Evolutionary conservation across 2,888 invertebrate genomes (phyloP).

Genomic region (Cosmia pyralina): DNA sequence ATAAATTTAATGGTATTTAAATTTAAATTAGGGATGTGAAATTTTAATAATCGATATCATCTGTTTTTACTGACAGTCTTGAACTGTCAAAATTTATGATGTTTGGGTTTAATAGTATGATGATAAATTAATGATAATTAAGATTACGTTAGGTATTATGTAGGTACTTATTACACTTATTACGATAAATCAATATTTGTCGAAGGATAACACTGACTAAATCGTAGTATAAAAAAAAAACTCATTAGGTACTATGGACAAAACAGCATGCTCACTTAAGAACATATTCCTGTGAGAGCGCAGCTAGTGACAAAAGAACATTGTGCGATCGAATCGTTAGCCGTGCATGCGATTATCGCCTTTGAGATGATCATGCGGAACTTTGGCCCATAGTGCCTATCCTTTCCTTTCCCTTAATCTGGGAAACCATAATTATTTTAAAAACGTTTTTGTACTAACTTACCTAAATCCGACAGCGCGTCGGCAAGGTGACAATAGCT

Average conservation of each 20-base stretch:
- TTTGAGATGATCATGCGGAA: too few relatives aligned
- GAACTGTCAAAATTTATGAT: background rate
- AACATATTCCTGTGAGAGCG: too few relatives aligned
- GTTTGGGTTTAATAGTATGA: too few relatives aligned
- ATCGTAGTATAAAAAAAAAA: background rate
- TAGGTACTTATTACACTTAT: background rate
- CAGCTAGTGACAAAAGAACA: too few relatives aligned
- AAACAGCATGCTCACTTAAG: too few relatives aligned
- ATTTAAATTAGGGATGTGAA: background rate
- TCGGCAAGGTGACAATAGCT: conserved; percentile 96
- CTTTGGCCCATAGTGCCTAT: too few relatives aligned
- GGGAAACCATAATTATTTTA: background rate
- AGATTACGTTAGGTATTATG: background rate
- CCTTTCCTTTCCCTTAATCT: background rate
- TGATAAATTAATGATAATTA: background rate
- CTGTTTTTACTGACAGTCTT: conserved; percentile 20
- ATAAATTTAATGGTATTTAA: background rate
- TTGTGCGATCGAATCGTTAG: too few relatives aligned
- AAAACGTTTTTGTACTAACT: background rate
- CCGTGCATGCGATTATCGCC: too few relatives aligned
- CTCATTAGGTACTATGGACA: too few relatives aligned
- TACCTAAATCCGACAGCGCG: conserved; percentile 89
- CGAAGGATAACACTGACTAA: background rate
- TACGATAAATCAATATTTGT: background rate
- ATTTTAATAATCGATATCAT: background rate